Evolutionary conservation across 2,888 invertebrate genomes (phyloP), one percentile per base, ranked within the genome.

Genomic region (Trichacis sp.): DNA sequence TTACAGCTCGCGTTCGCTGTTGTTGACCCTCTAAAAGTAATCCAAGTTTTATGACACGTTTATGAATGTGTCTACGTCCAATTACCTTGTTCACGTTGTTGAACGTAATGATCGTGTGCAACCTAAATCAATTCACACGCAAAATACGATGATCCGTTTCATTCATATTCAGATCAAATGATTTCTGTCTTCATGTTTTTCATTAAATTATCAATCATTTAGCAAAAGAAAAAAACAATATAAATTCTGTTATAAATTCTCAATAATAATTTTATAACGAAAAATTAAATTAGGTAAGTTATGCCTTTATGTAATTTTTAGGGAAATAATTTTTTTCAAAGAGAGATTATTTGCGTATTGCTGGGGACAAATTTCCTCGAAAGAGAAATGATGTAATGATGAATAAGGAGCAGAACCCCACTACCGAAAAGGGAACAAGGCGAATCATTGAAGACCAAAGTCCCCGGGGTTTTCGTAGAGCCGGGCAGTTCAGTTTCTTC

Each of bases 401-500:
- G 53, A 51, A 59, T 42, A 58, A 58, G 52, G 47, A 51, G 52
- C 24, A 11, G 9, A 46, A 45, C 73, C 78, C 77, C 77, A 74
- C 79, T 59, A 72, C 69, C n/a, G 14, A 20, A 15, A 40, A 29
- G 48, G 60, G 52, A 69, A 68, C 58, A 64, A 54, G 50, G 63
- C 67, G 70, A 75, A 76, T 73, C 74, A 24, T n/a, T 8, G 24
- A 24, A 8, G 24, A 74, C 75, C 75, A 75, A 76, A 79, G 77
- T 76, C 74, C 60, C 60, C 65, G 63, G 12, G 55, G 64, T 67
- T 66, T 64, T 51, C 68, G 43, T 68, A 63, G 62, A 12, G 42
- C 57, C 71, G 62, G 68, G 64, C 77, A 78, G 76, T 80, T 66
- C 63, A 71, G 61, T 70, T 73, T 74, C 71, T 73, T 71, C 74